These are phyloP conservation scores for Phenganax stokvisi DNA, from an alignment of 92 coral and sea anemone genomes.

Conservation along the genomic window DNA sequence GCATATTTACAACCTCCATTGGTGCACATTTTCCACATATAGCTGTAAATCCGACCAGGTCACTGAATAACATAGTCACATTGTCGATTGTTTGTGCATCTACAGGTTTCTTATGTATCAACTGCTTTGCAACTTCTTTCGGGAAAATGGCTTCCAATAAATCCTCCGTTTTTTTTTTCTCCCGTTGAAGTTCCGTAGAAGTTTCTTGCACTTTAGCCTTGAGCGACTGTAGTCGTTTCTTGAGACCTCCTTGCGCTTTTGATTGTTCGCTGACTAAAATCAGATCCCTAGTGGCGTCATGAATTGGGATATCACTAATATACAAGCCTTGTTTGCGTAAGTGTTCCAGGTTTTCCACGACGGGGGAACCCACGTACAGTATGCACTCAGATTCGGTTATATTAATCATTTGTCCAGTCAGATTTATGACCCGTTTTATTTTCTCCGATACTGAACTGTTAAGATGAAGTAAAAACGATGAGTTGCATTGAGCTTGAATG, in stretches of 20 bases:
- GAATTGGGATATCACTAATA: slow-evolving; percentile 81
- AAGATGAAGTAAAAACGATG: slow-evolving; percentile 59
- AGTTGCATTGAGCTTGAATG: slow-evolving; percentile 60
- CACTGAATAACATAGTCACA: slow-evolving; percentile 82
- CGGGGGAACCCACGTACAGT: slow-evolving; percentile 75
- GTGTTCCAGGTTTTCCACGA: slow-evolving; percentile 69
- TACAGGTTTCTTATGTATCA: slow-evolving; percentile 66
- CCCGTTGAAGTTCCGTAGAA: slow-evolving; percentile 63
- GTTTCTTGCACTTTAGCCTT: slow-evolving; percentile 67
- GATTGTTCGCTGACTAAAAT: slow-evolving; percentile 84
- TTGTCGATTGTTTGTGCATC: slow-evolving; percentile 72
- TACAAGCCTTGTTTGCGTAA: slow-evolving; percentile 71
- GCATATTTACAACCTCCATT: slow-evolving; percentile 85
- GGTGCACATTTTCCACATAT: slow-evolving; percentile 76
- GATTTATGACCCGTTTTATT: slow-evolving; percentile 50
- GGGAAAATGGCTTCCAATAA: slow-evolving; percentile 77
- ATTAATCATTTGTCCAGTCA: slow-evolving; percentile 81
- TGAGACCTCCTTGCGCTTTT: slow-evolving; percentile 71
- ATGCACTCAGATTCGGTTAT: slow-evolving; percentile 70
- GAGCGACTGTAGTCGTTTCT: slow-evolving; percentile 68
- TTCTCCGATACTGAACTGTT: slow-evolving; percentile 44
- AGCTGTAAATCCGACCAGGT: slow-evolving; percentile 83
- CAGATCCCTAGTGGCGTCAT: slow-evolving; percentile 81
- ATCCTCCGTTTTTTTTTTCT: slow-evolving; percentile 80
- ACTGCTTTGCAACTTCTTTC: slow-evolving; percentile 67